phyloP scores from a whole-genome alignment of 2,113 vertebrate species.

The Speoplatyrhinus poulsoni region DNA sequence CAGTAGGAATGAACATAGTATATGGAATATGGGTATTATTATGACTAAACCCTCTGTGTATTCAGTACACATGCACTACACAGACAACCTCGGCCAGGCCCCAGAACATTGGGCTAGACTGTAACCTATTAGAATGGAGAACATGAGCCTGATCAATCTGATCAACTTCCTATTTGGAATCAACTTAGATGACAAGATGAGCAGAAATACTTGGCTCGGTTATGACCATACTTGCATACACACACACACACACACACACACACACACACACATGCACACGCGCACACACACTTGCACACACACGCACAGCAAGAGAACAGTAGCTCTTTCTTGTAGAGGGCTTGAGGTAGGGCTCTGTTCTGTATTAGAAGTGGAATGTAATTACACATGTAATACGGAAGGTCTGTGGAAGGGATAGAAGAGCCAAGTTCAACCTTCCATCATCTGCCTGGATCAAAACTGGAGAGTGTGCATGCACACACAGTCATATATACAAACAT shows the following conservation, averaged over 20 bases:
- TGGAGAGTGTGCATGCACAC: conserved; percentile 22
- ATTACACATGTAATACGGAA: conserved; percentile 61
- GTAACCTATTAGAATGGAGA: conserved; percentile 40
- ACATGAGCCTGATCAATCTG: conserved; percentile 65
- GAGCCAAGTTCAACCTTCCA: conserved; percentile 53
- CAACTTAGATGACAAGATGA: conserved; percentile 59
- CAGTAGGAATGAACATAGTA: background rate
- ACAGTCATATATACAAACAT: conserved; percentile 12
- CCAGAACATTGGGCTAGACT: conserved; percentile 40
- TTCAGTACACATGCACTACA: conserved; percentile 10
- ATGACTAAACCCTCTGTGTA: conserved; percentile 3
- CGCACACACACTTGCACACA: conserved; percentile 4
- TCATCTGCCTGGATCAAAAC: conserved; percentile 35
- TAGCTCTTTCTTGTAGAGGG: conserved; percentile 67
- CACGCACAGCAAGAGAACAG: conserved; percentile 57
- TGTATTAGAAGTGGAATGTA: conserved; percentile 73
- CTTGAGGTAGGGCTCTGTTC: conserved; percentile 57
- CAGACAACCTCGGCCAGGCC: conserved; percentile 24
- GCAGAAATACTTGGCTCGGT: conserved; percentile 52
- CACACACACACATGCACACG: conserved; percentile 18
- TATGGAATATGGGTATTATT: background rate
- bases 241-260: conserved; percentile 3
- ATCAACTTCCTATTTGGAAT: conserved; percentile 66
- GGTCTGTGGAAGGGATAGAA: conserved; percentile 48
- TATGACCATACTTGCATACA: conserved; percentile 49